Conservation (phyloP, 2,113 vertebrate genomes). For the Motacilla tschutschensis region DNA sequence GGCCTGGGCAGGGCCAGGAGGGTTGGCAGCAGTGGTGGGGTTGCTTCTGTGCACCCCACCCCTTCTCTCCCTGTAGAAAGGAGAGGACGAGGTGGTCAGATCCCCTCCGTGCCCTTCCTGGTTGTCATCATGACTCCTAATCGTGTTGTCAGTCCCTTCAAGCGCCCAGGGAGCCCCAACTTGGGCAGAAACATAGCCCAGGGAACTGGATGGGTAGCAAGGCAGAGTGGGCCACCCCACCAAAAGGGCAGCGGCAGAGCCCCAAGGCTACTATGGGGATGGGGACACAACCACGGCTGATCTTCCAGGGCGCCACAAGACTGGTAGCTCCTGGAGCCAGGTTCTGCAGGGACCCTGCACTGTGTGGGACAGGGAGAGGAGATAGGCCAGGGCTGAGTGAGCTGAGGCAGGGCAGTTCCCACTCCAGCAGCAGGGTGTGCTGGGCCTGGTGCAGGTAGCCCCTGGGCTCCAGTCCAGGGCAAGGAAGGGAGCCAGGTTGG, state of each 20-base stretch:
- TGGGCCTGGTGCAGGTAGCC: not conserved
- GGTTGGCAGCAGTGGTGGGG: not conserved
- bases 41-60: not conserved
- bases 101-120: not conserved
- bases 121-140: not conserved
- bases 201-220: not conserved
- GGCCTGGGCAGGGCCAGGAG: not conserved
- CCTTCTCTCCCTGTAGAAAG: not conserved
- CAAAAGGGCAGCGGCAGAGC: not conserved
- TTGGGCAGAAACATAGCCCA: not conserved
- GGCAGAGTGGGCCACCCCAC: not conserved
- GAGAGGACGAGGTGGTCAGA: not conserved
- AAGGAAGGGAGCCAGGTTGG: fast-evolving
- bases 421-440: not conserved
- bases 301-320: not conserved
- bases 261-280: not conserved
- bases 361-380: not conserved
- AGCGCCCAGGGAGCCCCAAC: fast-evolving
- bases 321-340: not conserved
- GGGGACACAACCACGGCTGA: not conserved
- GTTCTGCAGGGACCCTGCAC: not conserved
- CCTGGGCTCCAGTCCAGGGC: fast-evolving
- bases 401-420: not conserved
- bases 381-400: not conserved
- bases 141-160: fast-evolving